Base-by-base conservation (phyloP, 2,113 vertebrate genomes). In the Suncus etruscus region DNA sequence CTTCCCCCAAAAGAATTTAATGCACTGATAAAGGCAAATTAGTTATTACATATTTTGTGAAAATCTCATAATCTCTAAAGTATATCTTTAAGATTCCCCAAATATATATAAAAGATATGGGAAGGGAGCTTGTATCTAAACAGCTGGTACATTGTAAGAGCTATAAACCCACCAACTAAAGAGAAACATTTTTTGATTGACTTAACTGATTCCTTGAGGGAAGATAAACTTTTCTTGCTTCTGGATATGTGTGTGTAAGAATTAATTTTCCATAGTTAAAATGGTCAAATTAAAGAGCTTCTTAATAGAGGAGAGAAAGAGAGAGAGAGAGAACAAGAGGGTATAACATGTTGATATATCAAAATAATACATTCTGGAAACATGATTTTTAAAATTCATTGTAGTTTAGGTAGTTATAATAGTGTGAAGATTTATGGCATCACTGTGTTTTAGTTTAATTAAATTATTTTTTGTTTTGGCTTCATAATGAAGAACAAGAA, bases 11-110 rank as follows among this genome's bases (percentile, higher is more conserved):
- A 82, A 75, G 27, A 32, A 2, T 22, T 58, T n/a, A 51, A 74
- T 50, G 10, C 12, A 54, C 51, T 58, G 50, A n/a, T 47, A 91
- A 80, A 47, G 3, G 10, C 5, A 77, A 83, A 48, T 65, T 32
- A 77, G 15, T 81, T 84, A 75, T 74, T 61, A 87, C 1, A 72
- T 32, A 16, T 69, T 94, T 81, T 82, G 39, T 92, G 51, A 92
- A 95, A 82, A n/a, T 69, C 31, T 84, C 18, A 8, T 31, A 87
- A 76, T 51, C 16, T 15, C 80, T 47, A 84, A 75, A 77, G 2
- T 12, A 50, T 79, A 45, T 77, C 45, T 76, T 22, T 27, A 48
- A 87, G 15, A 15, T 58, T 63, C 4, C 29, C 18, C 51, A 20
- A 54, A 83, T 39, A 86, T 81, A 83, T 86, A n/a, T 11, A 27